Evolutionary conservation across 2,888 invertebrate genomes (phyloP).

Genomic region (Crepidodera aurea): DNA sequence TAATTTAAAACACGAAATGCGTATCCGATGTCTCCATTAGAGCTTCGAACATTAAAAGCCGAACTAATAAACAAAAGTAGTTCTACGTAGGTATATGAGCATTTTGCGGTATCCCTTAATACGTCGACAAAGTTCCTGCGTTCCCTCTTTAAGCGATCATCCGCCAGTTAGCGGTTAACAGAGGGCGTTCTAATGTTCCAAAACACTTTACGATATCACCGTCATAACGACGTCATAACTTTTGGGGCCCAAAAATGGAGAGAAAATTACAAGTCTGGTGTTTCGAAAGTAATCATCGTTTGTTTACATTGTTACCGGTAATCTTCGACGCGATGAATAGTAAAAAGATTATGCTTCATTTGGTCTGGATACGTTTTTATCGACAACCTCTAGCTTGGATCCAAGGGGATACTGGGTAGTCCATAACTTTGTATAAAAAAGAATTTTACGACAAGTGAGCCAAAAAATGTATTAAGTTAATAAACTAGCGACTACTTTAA

Average conservation of each 20-base stretch:
- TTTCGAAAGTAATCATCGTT: conserved; percentile 32
- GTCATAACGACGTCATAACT: conserved; percentile 54
- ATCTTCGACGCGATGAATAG: too few species aligned
- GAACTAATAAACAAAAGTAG: conserved; percentile 19
- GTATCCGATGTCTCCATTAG: too few species aligned
- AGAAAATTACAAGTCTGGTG: conserved; percentile 41
- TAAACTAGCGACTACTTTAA: too few species aligned
- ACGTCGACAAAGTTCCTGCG: background rate
- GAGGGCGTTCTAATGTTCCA: conserved; percentile 52
- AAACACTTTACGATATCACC: conserved; percentile 56
- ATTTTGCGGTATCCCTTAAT: conserved; percentile 14
- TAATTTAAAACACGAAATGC: too few species aligned
- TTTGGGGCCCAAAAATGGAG: conserved; percentile 43
- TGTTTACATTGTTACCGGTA: conserved; percentile 37
- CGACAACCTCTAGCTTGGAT: too few species aligned
- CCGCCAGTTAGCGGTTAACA: conserved; percentile 45
- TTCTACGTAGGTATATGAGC: background rate
- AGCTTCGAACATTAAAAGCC: conserved; percentile 1
- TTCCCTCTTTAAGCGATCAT: conserved; percentile 31
- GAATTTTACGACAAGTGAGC: too few species aligned
- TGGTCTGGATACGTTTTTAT: too few species aligned
- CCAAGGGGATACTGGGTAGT: too few species aligned
- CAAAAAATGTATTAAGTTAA: too few species aligned
- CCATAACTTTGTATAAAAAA: too few species aligned
- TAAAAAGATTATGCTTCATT: too few species aligned